These are phyloP conservation scores for Acanthisitta chloris DNA, from an alignment of 2,113 vertebrate species.

Conservation along the genomic window DNA sequence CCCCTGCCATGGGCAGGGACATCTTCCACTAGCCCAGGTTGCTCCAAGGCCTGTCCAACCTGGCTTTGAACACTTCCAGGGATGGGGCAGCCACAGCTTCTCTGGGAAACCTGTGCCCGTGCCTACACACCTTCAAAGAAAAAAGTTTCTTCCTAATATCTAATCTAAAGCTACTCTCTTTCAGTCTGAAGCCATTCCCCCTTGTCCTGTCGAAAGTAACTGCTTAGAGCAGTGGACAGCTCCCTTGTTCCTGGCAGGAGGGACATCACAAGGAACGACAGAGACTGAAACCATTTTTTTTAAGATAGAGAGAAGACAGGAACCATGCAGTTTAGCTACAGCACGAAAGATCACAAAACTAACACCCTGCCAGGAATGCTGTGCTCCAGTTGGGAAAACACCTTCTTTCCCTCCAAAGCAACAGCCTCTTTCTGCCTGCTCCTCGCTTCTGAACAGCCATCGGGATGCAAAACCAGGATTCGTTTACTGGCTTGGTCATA, in stretches of 20 bases:
- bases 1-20: not conserved
- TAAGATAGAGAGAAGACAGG: not conserved
- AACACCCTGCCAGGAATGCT: not conserved
- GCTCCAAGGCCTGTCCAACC: accelerated
- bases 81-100: not conserved
- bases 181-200: not conserved
- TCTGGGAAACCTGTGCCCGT: not conserved
- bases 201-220: not conserved
- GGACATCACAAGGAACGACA: not conserved
- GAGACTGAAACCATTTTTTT: not conserved
- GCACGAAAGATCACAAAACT: not conserved
- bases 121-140: accelerated
- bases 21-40: accelerated
- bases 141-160: not conserved
- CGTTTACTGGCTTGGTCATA: not conserved
- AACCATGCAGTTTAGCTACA: not conserved
- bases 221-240: accelerated
- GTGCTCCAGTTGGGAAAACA: not conserved
- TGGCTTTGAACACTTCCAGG: not conserved
- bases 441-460: not conserved
- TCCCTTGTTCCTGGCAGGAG: not conserved
- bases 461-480: not conserved
- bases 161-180: not conserved
- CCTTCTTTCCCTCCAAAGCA: not conserved
- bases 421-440: not conserved